phyloP scores from a whole-genome alignment of 2,113 vertebrate species.

The Forbesichthys papilliferus region DNA sequence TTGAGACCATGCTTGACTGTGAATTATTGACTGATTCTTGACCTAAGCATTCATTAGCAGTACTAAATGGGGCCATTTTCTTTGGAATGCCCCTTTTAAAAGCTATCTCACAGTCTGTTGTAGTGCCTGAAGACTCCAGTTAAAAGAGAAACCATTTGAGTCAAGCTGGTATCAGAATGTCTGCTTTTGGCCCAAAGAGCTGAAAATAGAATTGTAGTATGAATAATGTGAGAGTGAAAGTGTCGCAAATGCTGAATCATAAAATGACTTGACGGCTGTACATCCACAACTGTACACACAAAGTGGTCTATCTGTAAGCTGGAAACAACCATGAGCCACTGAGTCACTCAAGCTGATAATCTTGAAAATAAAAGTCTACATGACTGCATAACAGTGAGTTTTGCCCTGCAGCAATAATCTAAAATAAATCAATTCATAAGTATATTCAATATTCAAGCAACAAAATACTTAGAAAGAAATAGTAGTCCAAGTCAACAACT shows the following conservation, averaged over 20 bases:
- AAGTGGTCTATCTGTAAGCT: slow-evolving; percentile 15
- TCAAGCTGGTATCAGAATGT: slow-evolving; percentile 48
- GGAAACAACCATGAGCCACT: slow-evolving; percentile 17
- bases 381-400: no score
- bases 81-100: slow-evolving; percentile 65
- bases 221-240: slow-evolving; percentile 63
- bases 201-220: slow-evolving; percentile 54
- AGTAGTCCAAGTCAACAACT: no score
- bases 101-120: slow-evolving; percentile 51
- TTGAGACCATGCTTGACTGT: no score
- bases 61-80: slow-evolving; percentile 59
- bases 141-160: slow-evolving; percentile 51
- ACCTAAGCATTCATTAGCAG: slow-evolving; percentile 11
- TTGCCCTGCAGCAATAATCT: no score
- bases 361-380: no score
- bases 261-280: slow-evolving; percentile 57
- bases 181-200: slow-evolving; percentile 28
- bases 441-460: no score
- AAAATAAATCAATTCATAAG: no score
- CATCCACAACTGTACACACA: slow-evolving; percentile 47
- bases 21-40: no score
- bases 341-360: no score
- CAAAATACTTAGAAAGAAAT: no score
- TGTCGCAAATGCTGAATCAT: slow-evolving; percentile 43
- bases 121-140: slow-evolving; percentile 37